Base-by-base conservation (phyloP, 2,888 invertebrate species). In the Nymphalis c-album region DNA sequence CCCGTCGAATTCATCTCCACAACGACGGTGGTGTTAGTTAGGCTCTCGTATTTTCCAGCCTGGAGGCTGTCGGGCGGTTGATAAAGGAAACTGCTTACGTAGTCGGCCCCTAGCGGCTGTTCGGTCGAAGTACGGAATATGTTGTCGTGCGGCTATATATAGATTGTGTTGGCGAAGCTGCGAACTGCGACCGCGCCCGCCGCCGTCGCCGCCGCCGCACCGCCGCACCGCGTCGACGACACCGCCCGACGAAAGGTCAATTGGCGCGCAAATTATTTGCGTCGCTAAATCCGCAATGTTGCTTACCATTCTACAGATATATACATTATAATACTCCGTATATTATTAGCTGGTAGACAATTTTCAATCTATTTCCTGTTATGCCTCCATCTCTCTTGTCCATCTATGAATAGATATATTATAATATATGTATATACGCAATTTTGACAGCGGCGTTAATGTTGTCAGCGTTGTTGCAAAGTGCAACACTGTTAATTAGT, bases 211-310 rank as follows among this genome's bases (percentile, higher is more conserved):
- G 82, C 80, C 81, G 79, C 78, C 80, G 80, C 78, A 77, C 77
- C 81, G 77, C 81, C 80, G 79, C 81, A 81, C 80, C 82, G 76
- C 76, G 78, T 76, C 80, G 82, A 81, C 88, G 83, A 83, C 89
- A 84, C 81, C 84, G 86, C 82, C 87, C 87, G 89, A 88, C 87
- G 90, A 92, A 91, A 92, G 91, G 91, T 91, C 91, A 92, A 91
- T 91, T 91, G 91, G 90, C 91, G 90, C 90, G 88, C 91, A 91
- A 91, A 91, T 91, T 91, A 91, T 91, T 92, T 92, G 88, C 90
- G 91, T 91, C 90, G 90, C 90, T 88, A 88, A 90, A 90, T 85
- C 86, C 83, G 82, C 84, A 86, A 74, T 83, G 81, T 75, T 79
- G 84, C 82, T 87, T 78, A 89, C 83, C 85, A 85, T 80, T 81